These are phyloP conservation scores for Caenorhabditis doughertyi DNA, from an alignment of 2,888 invertebrate species.

Conservation along the genomic window DNA sequence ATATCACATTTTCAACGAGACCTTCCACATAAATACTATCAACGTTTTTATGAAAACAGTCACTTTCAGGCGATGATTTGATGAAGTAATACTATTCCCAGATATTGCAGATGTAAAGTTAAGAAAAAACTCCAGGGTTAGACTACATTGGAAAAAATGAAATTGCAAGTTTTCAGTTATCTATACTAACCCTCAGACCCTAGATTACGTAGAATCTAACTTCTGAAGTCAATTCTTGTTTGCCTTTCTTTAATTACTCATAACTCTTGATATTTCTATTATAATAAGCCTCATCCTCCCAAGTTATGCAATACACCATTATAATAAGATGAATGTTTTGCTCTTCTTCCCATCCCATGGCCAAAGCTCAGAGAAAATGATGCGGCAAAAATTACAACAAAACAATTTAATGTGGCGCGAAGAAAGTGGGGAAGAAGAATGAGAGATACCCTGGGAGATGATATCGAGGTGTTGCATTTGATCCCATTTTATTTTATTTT, in stretches of 20 bases:
- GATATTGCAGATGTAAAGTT: too few relatives aligned
- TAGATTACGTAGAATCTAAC: not conserved
- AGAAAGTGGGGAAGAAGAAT: not conserved
- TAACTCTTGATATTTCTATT: not conserved
- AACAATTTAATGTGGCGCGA: conserved; percentile 37
- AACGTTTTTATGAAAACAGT: too few relatives aligned
- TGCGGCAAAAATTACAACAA: conserved; percentile 50
- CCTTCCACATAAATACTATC: too few relatives aligned
- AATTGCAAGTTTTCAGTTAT: too few relatives aligned
- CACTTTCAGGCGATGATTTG: too few relatives aligned
- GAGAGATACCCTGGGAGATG: not conserved
- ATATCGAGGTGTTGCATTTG: conserved; percentile 30
- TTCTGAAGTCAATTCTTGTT: not conserved
- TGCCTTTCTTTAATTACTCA: too few relatives aligned
- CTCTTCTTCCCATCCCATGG: not conserved
- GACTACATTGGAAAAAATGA: too few relatives aligned
- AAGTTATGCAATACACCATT: conserved; percentile 18
- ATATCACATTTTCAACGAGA: not conserved
- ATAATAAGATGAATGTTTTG: conserved; percentile 28
- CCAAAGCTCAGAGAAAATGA: conserved; percentile 14
- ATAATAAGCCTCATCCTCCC: not conserved
- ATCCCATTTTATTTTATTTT: conserved; percentile 24
- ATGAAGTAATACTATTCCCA: too few relatives aligned
- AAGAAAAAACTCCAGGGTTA: too few relatives aligned
- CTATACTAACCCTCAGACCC: too few relatives aligned